Evolutionary conservation across 2,888 invertebrate genomes (phyloP).

Genomic region (Hylaea fasciaria): DNA sequence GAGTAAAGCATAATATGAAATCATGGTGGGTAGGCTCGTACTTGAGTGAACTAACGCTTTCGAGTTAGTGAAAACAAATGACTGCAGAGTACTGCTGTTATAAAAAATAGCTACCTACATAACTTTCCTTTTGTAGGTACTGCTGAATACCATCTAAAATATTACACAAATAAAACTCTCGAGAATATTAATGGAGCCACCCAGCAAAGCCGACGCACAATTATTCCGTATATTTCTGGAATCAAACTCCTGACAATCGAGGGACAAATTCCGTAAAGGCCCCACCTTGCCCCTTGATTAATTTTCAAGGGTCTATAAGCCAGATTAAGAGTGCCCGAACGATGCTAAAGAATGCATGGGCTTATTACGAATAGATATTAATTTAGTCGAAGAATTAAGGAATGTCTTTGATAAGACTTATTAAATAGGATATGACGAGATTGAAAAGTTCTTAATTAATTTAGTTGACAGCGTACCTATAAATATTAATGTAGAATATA

Average conservation of each 20-base stretch:
- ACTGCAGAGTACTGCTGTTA: too few species aligned
- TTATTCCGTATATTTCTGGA: conserved; percentile 7
- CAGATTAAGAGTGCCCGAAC: conserved; percentile 70
- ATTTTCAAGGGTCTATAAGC: conserved; percentile 51
- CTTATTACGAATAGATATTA: conserved; percentile 62
- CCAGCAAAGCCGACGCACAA: conserved; percentile 9
- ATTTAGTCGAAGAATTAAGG: conserved; percentile 57
- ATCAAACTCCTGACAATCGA: conserved; percentile 10
- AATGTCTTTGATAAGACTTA: conserved; percentile 48
- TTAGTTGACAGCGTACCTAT: too few species aligned
- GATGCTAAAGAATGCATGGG: conserved; percentile 61
- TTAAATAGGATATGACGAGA: conserved; percentile 2
- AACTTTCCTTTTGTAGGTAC: too few species aligned
- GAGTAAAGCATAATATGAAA: too few species aligned
- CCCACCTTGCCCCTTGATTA: conserved; percentile 48
- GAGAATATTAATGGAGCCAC: neutral
- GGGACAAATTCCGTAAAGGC: conserved; percentile 35
- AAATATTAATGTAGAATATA: too few species aligned
- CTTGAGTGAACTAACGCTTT: too few species aligned
- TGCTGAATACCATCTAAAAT: neutral
- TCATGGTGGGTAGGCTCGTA: too few species aligned
- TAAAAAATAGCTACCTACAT: too few species aligned
- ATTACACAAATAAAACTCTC: neutral
- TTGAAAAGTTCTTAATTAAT: conserved; percentile 24
- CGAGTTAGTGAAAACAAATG: too few species aligned